Conservation (phyloP, 1,140 invertebrate species). For the Tetramorium parvispinum region DNA sequence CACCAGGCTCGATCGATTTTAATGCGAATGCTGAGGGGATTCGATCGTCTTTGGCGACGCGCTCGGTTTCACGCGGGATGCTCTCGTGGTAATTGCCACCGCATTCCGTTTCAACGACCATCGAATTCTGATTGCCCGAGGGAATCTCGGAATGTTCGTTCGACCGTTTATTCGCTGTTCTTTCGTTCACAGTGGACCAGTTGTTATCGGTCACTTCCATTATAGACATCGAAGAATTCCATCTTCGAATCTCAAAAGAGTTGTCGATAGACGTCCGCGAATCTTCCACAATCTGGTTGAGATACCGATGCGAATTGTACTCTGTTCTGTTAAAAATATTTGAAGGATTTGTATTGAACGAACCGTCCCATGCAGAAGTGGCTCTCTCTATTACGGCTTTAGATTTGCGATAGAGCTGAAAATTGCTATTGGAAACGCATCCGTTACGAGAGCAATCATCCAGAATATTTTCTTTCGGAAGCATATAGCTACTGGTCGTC, state of each 20-base stretch:
- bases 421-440: slow-evolving; percentile 20
- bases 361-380: too few relatives aligned
- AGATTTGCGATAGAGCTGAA: background rate
- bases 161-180: slow-evolving; percentile 1
- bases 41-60: background rate
- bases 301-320: slow-evolving; percentile 26
- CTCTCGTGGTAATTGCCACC: background rate
- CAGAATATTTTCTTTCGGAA: background rate
- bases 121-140: background rate
- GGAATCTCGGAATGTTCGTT: background rate
- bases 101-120: background rate
- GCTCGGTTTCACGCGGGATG: background rate
- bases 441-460: background rate
- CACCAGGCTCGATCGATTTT: background rate
- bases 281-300: background rate
- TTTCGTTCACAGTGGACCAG: background rate
- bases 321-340: background rate
- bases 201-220: background rate
- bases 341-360: background rate
- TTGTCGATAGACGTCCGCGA: background rate
- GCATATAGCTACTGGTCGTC: background rate
- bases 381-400: background rate
- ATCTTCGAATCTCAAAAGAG: background rate
- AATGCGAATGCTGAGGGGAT: background rate
- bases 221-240: background rate